Evolutionary conservation across 2,113 vertebrate species (phyloP).

Genomic region (Neolamprologus sp.): DNA sequence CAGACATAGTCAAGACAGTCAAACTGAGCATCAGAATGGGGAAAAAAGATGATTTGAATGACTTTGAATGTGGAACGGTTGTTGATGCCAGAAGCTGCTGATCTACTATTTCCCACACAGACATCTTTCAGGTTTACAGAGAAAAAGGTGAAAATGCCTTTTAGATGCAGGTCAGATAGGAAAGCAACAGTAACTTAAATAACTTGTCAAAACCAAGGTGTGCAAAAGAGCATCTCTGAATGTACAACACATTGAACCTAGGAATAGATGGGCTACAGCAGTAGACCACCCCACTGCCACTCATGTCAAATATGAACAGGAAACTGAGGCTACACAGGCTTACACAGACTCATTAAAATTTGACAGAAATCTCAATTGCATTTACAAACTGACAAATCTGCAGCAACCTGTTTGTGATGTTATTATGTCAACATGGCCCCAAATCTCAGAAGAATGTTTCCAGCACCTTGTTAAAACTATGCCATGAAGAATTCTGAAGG

Average conservation of each 20-base stretch:
- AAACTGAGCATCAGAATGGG: background rate
- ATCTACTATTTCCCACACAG: background rate
- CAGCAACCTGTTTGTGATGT: background rate
- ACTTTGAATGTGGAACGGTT: background rate
- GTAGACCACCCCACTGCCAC: background rate
- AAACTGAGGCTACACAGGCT: background rate
- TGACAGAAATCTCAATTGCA: background rate
- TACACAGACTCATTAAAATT: background rate
- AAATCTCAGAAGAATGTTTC: background rate
- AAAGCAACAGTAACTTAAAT: background rate
- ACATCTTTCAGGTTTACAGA: background rate
- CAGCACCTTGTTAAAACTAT: background rate
- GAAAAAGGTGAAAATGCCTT: background rate
- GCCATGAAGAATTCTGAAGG: background rate
- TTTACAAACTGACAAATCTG: background rate
- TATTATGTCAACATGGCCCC: background rate
- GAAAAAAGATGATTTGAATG: background rate
- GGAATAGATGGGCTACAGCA: background rate
- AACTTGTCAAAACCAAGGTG: background rate
- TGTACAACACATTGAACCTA: rapidly evolving
- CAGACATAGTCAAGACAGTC: background rate
- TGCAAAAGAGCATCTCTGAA: background rate
- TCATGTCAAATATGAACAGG: background rate
- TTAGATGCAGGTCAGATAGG: background rate
- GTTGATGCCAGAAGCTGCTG: background rate